Evolutionary conservation across 2,113 vertebrate species (phyloP).

Genomic region (Indicator maculatus): DNA sequence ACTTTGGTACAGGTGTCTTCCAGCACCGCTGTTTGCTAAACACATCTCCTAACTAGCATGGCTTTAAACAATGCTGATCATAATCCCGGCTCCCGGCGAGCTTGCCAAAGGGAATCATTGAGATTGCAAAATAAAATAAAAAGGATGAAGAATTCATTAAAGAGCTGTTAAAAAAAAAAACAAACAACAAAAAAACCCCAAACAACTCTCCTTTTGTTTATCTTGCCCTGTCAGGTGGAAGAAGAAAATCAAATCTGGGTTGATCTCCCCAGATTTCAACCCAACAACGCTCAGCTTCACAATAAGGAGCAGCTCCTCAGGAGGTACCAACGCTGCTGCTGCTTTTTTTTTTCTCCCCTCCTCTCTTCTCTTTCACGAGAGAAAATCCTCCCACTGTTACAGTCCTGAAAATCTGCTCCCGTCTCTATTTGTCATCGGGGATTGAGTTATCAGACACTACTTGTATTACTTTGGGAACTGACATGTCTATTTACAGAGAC

Average conservation of each 20-base stretch:
- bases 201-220: constrained; percentile 72
- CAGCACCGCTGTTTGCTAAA: background rate
- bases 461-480: constrained; percentile 69
- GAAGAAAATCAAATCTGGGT: constrained; percentile 39
- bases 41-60: constrained; percentile 65
- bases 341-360: background rate
- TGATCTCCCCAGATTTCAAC: background rate
- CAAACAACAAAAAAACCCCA: too few relatives aligned
- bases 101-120: constrained; percentile 33
- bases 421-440: constrained; percentile 62
- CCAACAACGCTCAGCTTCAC: background rate
- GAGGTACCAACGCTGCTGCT: background rate
- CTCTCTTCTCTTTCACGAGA: background rate
- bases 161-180: constrained; percentile 49
- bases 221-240: constrained; percentile 57
- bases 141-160: constrained; percentile 57
- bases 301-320: background rate
- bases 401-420: constrained; percentile 54
- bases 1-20: constrained; percentile 69
- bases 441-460: constrained; percentile 73
- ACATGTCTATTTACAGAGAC: constrained; percentile 76
- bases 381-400: constrained; percentile 36
- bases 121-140: constrained; percentile 51
- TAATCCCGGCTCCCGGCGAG: constrained; percentile 35
- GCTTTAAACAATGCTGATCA: constrained; percentile 69